Evolutionary conservation across 2,888 invertebrate species (phyloP).

Genomic region (Palloptera scutellata): DNA sequence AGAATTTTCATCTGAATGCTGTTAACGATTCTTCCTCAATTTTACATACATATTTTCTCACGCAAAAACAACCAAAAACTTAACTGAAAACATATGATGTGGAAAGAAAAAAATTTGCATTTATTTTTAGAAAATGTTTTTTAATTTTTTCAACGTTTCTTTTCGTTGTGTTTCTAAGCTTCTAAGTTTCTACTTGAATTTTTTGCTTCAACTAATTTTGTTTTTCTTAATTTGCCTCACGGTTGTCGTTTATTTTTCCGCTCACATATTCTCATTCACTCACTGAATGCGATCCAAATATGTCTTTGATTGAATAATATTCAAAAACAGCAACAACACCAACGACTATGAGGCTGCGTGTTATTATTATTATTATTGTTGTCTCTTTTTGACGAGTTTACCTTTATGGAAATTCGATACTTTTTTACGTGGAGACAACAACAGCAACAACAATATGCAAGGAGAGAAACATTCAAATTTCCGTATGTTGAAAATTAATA

Average conservation of each 20-base stretch:
- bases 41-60: constrained; percentile 33
- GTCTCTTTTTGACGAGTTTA: constrained; percentile 59
- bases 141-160: constrained; percentile 6
- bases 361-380: constrained; percentile 51
- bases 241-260: constrained; percentile 21
- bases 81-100: constrained; percentile 22
- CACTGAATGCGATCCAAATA: constrained; percentile 62
- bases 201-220: background rate
- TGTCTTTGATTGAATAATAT: constrained; percentile 62
- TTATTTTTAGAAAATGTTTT: constrained; percentile 50
- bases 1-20: constrained; percentile 25
- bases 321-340: constrained; percentile 32
- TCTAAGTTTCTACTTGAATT: background rate
- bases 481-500: background rate
- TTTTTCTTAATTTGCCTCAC: background rate
- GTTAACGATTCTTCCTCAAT: constrained; percentile 39
- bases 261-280: constrained; percentile 45
- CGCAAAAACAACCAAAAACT: constrained; percentile 35
- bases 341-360: constrained; percentile 32
- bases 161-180: constrained; percentile 29
- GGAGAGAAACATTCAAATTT: background rate
- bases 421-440: constrained; percentile 35
- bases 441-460: constrained; percentile 13
- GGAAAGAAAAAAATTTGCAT: constrained; percentile 38
- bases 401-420: constrained; percentile 64